A percentile compares a stretch with the other conserved stretches of the same genome.
Evolutionary conservation across 2,888 invertebrate species (phyloP).

Genomic region (Pachycephus smyrnensis): DNA sequence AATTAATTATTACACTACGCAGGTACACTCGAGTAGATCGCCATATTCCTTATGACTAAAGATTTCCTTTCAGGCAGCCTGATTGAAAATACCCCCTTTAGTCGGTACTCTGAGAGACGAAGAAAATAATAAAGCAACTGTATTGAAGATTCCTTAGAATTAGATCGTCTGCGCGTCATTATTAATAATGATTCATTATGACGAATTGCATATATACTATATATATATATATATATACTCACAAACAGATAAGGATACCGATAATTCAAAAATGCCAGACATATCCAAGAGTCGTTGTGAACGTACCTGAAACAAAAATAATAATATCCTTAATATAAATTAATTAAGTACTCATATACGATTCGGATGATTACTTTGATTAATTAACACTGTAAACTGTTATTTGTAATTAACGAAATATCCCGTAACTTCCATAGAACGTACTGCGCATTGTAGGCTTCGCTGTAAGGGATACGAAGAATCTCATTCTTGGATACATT

Average conservation of each 20-base stretch:
- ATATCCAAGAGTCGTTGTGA: not conserved
- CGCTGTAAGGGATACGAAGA: not conserved
- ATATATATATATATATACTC: not conserved
- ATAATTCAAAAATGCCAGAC: not conserved
- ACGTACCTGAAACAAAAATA: not conserved
- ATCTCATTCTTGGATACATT: not conserved
- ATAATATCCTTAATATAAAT: not conserved
- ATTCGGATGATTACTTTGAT: not conserved
- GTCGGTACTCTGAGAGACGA: not conserved
- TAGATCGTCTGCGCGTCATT: not conserved
- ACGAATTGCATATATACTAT: no score
- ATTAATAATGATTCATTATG: not conserved
- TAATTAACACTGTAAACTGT: not conserved
- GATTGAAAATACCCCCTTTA: not conserved
- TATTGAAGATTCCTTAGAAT: not conserved
- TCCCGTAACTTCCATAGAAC: accelerated
- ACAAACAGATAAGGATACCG: not conserved
- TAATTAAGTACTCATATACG: not conserved
- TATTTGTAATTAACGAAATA: not conserved
- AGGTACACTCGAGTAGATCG: not conserved
- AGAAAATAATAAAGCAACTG: not conserved
- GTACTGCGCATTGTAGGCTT: not conserved
- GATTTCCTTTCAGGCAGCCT: not conserved
- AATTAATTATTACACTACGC: not conserved
- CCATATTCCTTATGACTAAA: not conserved